Base-by-base conservation (phyloP, 2,113 vertebrate species). In the Solenodon paradoxus region DNA sequence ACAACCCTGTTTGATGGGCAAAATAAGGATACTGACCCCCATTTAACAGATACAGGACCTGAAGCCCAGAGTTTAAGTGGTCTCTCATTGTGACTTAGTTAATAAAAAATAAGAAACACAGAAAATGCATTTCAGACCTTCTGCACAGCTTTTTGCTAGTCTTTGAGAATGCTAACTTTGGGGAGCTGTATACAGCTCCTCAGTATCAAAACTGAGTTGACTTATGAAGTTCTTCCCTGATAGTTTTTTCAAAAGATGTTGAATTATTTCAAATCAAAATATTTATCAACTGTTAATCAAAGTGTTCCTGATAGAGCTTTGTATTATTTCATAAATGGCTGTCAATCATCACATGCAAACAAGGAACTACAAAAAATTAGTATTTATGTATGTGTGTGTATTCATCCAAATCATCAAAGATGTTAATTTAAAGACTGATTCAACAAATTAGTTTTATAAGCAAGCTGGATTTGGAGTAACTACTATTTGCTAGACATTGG, bases 1-100 rank as follows among this genome's bases (percentile, higher is more conserved):
- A 72, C 47, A 53, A 45, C 35, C 24, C n/a, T 83, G 47, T 53
- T 88, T 26, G 47, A 35, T 85, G 61, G 61, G 49, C 35, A 94
- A 92, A 86, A n/a, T 82, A 93, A 30, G 51, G 64, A 16, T 26
- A 69, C 64, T 64, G 51, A 75, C 3, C 64, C 57, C 72, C 12
- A 85, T 86, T 87, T 40, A 68, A 88, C 19, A 95, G 89, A 87
- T 78, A 92, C 92, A 71, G 45, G 82, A 38, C 84, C 1, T 47
- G 32, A 92, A 35, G 26, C 47, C 17, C 17, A 20, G 11, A 78
- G 42, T 61, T 82, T 71, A 83, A 69, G 64, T 45, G 32, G 32
- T 61, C 47, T 71, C 63, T 49, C 47, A 61, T 57, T 55, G 59
- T 64, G 55, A 85, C 26, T n/a, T 24, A 89, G 61, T 17, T 59